Base-by-base conservation (phyloP, 2,113 vertebrate genomes). In the Gambusia affinis region DNA sequence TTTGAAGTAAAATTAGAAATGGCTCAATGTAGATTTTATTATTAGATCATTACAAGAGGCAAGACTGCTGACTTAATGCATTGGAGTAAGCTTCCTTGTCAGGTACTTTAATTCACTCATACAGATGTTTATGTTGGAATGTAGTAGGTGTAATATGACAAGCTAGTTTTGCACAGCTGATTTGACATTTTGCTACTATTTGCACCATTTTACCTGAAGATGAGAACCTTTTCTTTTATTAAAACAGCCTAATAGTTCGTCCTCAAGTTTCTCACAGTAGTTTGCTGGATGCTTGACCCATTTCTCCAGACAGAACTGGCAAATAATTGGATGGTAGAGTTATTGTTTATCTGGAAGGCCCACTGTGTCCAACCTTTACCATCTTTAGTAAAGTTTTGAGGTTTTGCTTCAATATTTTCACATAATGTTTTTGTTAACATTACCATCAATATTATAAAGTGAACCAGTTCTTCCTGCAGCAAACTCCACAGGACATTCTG, bases 31-130 rank as follows among this genome's bases (percentile, higher is more conserved):
- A 30, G 29, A 22, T 14, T 12, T 17, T 63, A 31, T 54, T 65
- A 66, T 31, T n/a, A 77, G 8, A 71, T 67, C 30, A 69, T n/a
- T 24, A 22, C 3, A 72, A 22, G 51, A 70, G 14, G n/a, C n/a
- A 54, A 51, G 10, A 11, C 10, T 27, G 28, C 15, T 37, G 51
- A 28, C 33, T 57, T 22, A 17, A 37, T 19, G 27, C 31, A 27
- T 37, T 60, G 22, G 8, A 8, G 51, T 57, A 54, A 67, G 4
- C 3, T 28, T 29, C 17, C 64, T 64, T 22, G 8, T 51, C 19
- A 6, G 47, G 14, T 6, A 8, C 47, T 24, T 5, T 54, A 54
- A 54, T 54, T 54, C 19, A 54, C 2, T 22, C 22, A 22, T 54
- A 54, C 14, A 15, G 39, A 42, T 42, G 39, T 42, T 42, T 42